Evolutionary conservation across 2,797 vertebrate genomes (phyloP).

Genomic region (Sus cebifrons): DNA sequence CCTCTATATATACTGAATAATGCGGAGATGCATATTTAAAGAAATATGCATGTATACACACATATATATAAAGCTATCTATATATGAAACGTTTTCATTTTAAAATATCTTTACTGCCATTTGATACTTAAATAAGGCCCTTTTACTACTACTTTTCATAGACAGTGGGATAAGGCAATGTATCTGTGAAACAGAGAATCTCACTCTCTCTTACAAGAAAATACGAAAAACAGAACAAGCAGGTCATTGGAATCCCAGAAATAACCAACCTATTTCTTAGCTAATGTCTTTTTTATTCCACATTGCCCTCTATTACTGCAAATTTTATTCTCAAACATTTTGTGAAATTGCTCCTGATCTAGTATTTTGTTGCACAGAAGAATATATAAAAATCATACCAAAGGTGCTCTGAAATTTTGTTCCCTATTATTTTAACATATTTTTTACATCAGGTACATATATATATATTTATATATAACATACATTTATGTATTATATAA

Average conservation of each 20-base stretch:
- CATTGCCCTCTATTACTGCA: background rate
- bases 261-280: background rate
- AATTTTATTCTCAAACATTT: conserved; percentile 2
- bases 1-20: background rate
- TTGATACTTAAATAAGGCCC: background rate
- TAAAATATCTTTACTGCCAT: background rate
- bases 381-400: background rate
- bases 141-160: background rate
- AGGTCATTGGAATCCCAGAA: background rate
- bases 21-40: background rate
- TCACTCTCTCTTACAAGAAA: background rate
- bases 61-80: background rate
- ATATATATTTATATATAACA: too few species aligned
- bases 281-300: background rate
- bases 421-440: background rate
- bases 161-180: background rate
- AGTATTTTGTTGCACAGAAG: background rate
- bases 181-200: background rate
- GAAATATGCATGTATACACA: background rate
- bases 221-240: background rate
- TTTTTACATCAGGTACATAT: background rate
- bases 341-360: background rate
- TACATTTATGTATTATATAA: too few species aligned
- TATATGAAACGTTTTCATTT: background rate
- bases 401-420: background rate